Evolutionary conservation across 1,140 invertebrate species (phyloP).

Genomic region (Bombus huntii): DNA sequence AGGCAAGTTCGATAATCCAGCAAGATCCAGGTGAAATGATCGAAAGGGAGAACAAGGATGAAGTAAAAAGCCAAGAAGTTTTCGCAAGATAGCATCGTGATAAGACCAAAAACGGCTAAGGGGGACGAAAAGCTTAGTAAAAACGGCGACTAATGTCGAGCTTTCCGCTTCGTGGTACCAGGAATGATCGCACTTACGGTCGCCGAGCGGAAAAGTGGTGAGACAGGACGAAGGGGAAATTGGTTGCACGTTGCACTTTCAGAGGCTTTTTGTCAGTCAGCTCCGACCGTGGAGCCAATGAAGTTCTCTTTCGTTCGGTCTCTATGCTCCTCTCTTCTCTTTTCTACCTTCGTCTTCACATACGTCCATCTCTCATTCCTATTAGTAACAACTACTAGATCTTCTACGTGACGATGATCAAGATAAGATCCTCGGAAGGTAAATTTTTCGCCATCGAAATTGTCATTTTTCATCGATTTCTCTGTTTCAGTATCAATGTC

Average conservation of each 20-base stretch:
- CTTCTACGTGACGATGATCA: no score
- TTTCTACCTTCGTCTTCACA: not conserved
- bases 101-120: not conserved
- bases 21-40: not conserved
- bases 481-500: no score
- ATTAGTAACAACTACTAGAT: no score
- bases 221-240: conserved; percentile 75
- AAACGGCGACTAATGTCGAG: conserved; percentile 10
- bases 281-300: conserved; percentile 64
- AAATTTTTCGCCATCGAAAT: no score
- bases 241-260: conserved; percentile 74
- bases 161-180: conserved; percentile 44
- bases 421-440: no score
- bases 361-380: conserved; percentile 13
- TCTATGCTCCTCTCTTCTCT: conserved; percentile 28
- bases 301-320: conserved; percentile 75
- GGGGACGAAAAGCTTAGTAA: not conserved
- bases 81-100: not conserved
- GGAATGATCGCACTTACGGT: conserved; percentile 65
- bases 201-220: conserved; percentile 75
- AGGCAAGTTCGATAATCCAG: not conserved
- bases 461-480: no score
- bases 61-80: not conserved
- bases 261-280: conserved; percentile 70
- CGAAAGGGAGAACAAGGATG: not conserved